Conservation (phyloP, 1,140 invertebrate genomes). For the Drosophila pseudoananassae region DNA sequence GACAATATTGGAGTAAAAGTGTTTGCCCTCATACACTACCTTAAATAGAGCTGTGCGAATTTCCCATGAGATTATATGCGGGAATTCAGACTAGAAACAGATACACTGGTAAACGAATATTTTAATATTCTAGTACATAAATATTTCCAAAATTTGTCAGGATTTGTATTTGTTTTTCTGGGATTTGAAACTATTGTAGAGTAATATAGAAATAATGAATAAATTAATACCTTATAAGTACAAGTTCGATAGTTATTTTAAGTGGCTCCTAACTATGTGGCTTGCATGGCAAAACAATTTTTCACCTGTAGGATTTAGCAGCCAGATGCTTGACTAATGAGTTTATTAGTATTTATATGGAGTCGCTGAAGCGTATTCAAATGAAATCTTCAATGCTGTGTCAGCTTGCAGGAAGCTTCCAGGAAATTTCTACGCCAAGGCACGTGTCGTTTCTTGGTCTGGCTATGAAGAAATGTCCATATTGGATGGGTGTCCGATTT, state of each 20-base stretch:
- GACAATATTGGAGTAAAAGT: slow-evolving; percentile 80
- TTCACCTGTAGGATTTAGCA: slow-evolving; percentile 27
- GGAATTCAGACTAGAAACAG: not conserved
- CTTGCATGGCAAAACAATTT: not conserved
- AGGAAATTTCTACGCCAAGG: slow-evolving; percentile 7
- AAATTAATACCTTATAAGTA: not conserved
- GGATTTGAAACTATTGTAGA: too few relatives aligned
- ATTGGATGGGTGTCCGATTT: slow-evolving; percentile 68
- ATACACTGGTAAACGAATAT: slow-evolving; percentile 12
- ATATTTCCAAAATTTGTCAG: too few relatives aligned
- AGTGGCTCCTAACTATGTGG: not conserved
- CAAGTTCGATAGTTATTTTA: not conserved
- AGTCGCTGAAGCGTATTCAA: slow-evolving; percentile 52
- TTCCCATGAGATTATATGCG: slow-evolving; percentile 36
- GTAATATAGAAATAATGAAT: too few relatives aligned
- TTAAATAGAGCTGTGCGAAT: slow-evolving; percentile 10
- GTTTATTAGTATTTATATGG: slow-evolving; percentile 68
- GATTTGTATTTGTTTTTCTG: not conserved
- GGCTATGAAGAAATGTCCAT: slow-evolving; percentile 53
- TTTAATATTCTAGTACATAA: not conserved
- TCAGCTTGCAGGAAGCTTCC: slow-evolving; percentile 39
- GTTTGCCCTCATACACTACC: slow-evolving; percentile 43
- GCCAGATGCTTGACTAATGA: slow-evolving; percentile 71
- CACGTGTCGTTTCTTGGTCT: slow-evolving; percentile 54
- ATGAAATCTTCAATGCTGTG: slow-evolving; percentile 29